Conservation (phyloP, 2,888 invertebrate genomes). For the Eledona agricola region DNA sequence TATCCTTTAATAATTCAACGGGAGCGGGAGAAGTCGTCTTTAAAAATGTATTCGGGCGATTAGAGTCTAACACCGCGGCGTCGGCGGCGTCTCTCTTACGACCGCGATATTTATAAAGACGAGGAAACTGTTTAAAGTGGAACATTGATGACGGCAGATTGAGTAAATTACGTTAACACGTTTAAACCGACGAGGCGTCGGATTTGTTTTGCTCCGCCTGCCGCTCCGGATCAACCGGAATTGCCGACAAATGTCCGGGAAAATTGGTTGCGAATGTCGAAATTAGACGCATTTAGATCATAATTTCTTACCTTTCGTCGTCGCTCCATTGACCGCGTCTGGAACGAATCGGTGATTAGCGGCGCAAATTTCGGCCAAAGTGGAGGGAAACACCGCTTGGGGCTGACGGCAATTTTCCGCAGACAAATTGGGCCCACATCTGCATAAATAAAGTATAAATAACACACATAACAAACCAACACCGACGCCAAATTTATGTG, state of each 20-base stretch:
- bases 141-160: slow-evolving; percentile 51
- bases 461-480: too few species aligned
- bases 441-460: too few species aligned
- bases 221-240: not conserved
- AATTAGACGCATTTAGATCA: slow-evolving; percentile 23
- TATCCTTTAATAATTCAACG: slow-evolving; percentile 54
- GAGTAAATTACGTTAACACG: slow-evolving; percentile 51
- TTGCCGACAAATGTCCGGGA: slow-evolving; percentile 31
- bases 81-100: slow-evolving; percentile 40
- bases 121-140: slow-evolving; percentile 52
- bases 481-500: too few species aligned
- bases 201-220: slow-evolving; percentile 6
- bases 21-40: slow-evolving; percentile 49
- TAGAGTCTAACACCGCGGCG: slow-evolving; percentile 47
- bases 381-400: too few species aligned
- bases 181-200: slow-evolving; percentile 33
- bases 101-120: slow-evolving; percentile 48
- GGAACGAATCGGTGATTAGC: slow-evolving; percentile 37
- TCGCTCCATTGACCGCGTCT: slow-evolving; percentile 23
- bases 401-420: not conserved
- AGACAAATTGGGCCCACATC: too few species aligned
- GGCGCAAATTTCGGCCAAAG: slow-evolving; percentile 1
- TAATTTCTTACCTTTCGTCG: slow-evolving; percentile 30
- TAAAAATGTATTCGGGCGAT: slow-evolving; percentile 53
- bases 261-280: slow-evolving; percentile 25